Conservation (phyloP, 1,140 invertebrate genomes). For the Planococcus citri region DNA sequence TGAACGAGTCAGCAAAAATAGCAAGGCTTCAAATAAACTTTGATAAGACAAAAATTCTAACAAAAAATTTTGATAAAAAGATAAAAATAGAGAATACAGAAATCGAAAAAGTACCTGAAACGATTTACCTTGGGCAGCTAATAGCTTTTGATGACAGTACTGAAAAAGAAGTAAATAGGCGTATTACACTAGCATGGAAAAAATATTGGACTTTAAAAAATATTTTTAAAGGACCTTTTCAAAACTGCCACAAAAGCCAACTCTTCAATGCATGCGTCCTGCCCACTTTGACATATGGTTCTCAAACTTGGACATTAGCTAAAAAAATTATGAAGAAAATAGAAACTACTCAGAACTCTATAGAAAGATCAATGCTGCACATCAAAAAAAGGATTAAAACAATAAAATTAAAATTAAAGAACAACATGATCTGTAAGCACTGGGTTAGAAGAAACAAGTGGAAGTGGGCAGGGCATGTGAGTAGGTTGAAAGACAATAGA, state of each 20-base stretch:
- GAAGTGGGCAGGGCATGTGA: slow-evolving; percentile 25
- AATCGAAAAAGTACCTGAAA: slow-evolving; percentile 19
- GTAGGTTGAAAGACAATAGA: slow-evolving; percentile 15
- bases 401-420: slow-evolving; percentile 5
- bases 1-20: slow-evolving; percentile 17
- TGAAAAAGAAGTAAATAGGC: slow-evolving; percentile 20
- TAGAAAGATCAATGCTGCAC: slow-evolving; percentile 13
- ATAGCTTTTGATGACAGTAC: neutral
- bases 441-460: slow-evolving; percentile 16
- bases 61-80: neutral
- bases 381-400: slow-evolving; percentile 6
- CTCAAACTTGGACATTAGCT: slow-evolving; percentile 23
- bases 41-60: slow-evolving; percentile 23
- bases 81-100: slow-evolving; percentile 9
- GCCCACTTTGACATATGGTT: slow-evolving; percentile 22
- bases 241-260: neutral
- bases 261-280: slow-evolving; percentile 16
- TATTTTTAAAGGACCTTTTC: slow-evolving; percentile 16
- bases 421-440: neutral
- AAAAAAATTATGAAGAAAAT: slow-evolving; percentile 10
- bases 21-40: slow-evolving; percentile 22
- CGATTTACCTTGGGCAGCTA: slow-evolving; percentile 14
- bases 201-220: slow-evolving; percentile 22
- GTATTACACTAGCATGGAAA: slow-evolving; percentile 23
- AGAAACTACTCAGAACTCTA: neutral